phyloP scores from a whole-genome alignment of 30 jellyfish, hydroid and myxozoan species.

The Hydra vulgaris region DNA sequence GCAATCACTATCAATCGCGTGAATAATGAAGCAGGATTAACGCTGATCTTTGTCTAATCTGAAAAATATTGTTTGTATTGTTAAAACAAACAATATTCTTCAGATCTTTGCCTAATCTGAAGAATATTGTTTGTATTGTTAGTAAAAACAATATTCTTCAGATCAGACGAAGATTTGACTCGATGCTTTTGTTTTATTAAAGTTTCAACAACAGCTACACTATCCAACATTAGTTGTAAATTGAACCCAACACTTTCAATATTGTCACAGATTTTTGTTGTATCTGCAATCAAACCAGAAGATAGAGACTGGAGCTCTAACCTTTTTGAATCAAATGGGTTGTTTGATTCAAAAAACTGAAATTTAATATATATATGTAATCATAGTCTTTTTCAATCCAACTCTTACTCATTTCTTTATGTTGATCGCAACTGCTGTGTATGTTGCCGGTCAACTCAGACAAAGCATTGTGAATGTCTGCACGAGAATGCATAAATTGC shows the following conservation, averaged over 20 bases:
- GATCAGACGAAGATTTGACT: background rate
- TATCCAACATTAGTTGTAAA: too few relatives aligned
- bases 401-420: constrained; percentile 18
- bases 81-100: background rate
- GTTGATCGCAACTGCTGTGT: constrained; percentile 16
- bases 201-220: background rate
- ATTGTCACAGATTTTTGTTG: too few relatives aligned
- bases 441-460: background rate
- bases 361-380: background rate
- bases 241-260: too few relatives aligned
- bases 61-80: too few relatives aligned
- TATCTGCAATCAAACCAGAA: too few relatives aligned
- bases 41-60: too few relatives aligned
- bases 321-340: too few relatives aligned
- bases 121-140: background rate
- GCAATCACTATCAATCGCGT: too few relatives aligned
- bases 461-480: constrained; percentile 4
- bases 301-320: too few relatives aligned
- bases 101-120: too few relatives aligned
- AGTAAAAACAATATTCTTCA: background rate
- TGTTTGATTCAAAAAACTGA: too few relatives aligned
- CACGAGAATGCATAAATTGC: constrained; percentile 3
- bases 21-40: constrained; percentile 3
- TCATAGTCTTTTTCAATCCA: constrained; percentile 10
- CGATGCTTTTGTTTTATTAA: background rate